Base-by-base conservation (phyloP, 2,888 invertebrate genomes). In the Mesorhabditis sp. region DNA sequence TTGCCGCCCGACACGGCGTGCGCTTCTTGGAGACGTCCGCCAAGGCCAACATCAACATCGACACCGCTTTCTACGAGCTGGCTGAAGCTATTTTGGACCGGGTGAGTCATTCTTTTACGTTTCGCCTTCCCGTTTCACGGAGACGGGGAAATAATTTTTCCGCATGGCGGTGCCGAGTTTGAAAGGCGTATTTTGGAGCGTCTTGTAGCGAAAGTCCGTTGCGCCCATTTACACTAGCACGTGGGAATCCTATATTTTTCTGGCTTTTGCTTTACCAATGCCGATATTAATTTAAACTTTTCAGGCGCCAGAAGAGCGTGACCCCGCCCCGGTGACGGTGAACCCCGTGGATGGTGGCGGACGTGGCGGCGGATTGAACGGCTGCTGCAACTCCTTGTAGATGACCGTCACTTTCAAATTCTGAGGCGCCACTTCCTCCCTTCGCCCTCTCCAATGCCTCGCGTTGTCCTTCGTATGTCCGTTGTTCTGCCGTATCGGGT, bases 1-100 rank as follows among this genome's bases (percentile, higher is more conserved):
- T 50, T 50, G 58, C 58, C 10, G 7, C 96, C 97, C 88, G n/a
- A 10, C 95, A 96, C 89, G 93, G 94, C 86, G 95, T 98, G 83
- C 95, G 95, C 89, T 98, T 98, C 89, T 92, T 98, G 91, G 98
- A 98, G 89, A 98, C 97, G 68, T 95, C 95, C 81, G 98, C 98
- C 69, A 98, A 98, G 89, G 92, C 94, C 79, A 94, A 95, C 87
- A 92, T 95, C 87, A 95, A 97, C 87, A 95, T 98, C 66, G 97
- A 98, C 88, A 93, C 93, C 84, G 95, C 96, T 70, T 98, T 98
- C 89, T 94, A 93, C 88, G 95, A 94, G 74, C 89, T 98, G 87
- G 96, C 97, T 71, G 91, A 94, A 87, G 82, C 84, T 43, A 86
- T 85, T 66, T 75, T 85, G 7, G 78, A 82, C 44, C 86, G 81